These are phyloP conservation scores for Xestia xanthographa DNA, from an alignment of 2,888 invertebrate genomes.

Conservation along the genomic window DNA sequence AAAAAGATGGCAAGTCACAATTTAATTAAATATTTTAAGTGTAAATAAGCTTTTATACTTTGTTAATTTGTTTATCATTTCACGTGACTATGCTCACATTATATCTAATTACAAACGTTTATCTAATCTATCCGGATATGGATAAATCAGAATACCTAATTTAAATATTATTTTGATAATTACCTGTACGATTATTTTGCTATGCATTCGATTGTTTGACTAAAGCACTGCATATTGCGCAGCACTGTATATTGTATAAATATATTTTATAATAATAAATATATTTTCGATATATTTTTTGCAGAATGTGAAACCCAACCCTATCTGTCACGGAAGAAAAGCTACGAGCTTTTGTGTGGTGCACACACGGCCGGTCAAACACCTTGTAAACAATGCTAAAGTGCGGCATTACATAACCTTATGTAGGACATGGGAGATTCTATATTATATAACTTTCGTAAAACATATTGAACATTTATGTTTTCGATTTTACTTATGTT, in stretches of 20 bases:
- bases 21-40: not conserved
- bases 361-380: slow-evolving; percentile 10
- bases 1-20: not conserved
- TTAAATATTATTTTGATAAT: slow-evolving; percentile 15
- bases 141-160: slow-evolving; percentile 25
- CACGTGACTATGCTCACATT: slow-evolving; percentile 6
- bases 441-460: slow-evolving; percentile 5
- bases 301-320: slow-evolving; percentile 2
- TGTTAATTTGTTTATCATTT: not conserved
- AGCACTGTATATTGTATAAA: too few relatives aligned
- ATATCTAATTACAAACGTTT: not conserved
- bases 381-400: slow-evolving; percentile 15
- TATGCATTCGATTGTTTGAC: not conserved
- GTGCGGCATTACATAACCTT: slow-evolving; percentile 27
- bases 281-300: not conserved
- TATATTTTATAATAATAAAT: not conserved
- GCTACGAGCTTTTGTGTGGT: slow-evolving; percentile 36
- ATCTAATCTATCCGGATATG: slow-evolving; percentile 28
- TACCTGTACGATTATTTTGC: too few relatives aligned
- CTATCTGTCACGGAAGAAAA: slow-evolving; percentile 32
- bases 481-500: not conserved
- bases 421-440: slow-evolving; percentile 22
- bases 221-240: not conserved
- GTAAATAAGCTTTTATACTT: not conserved
- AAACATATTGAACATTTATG: not conserved